These are phyloP conservation scores for Caenorhabditis panamensis DNA, from an alignment of 2,888 invertebrate genomes.

Conservation along the genomic window DNA sequence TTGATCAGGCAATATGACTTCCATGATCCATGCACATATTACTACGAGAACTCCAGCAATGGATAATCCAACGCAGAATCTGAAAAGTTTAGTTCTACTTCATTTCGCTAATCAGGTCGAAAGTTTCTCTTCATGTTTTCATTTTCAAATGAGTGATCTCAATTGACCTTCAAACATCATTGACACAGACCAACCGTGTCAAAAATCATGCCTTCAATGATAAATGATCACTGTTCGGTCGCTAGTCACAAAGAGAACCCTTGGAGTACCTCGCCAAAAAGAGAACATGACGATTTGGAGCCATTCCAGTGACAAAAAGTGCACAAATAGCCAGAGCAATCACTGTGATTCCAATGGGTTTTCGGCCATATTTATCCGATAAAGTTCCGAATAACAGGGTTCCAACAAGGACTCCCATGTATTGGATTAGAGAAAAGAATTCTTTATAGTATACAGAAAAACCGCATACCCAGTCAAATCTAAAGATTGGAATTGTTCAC, in stretches of 20 bases:
- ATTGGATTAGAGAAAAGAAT: constrained; percentile 71
- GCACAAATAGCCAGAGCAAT: constrained; percentile 59
- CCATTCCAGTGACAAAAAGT: background rate
- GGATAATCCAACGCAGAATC: constrained; percentile 71
- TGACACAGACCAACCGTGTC: background rate
- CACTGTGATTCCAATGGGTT: constrained; percentile 61
- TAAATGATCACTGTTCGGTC: background rate
- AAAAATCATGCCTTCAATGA: background rate
- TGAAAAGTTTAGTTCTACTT: constrained; percentile 1
- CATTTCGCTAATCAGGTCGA: background rate
- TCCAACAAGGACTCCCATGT: constrained; percentile 60
- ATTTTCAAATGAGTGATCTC: no score
- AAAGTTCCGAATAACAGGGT: constrained; percentile 72
- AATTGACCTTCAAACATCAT: background rate
- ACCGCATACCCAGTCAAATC: constrained; percentile 76
- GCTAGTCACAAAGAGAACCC: background rate
- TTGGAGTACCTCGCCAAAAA: constrained; percentile 15
- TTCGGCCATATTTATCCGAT: constrained; percentile 63
- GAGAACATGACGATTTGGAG: constrained; percentile 16
- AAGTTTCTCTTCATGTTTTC: background rate
- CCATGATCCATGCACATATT: constrained; percentile 76
- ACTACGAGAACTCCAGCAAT: constrained; percentile 74
- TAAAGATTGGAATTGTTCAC: background rate
- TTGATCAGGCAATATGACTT: constrained; percentile 74
- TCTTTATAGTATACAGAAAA: constrained; percentile 55